Evolutionary conservation across 2,888 invertebrate species (phyloP).

Genomic region (Thereva unica): DNA sequence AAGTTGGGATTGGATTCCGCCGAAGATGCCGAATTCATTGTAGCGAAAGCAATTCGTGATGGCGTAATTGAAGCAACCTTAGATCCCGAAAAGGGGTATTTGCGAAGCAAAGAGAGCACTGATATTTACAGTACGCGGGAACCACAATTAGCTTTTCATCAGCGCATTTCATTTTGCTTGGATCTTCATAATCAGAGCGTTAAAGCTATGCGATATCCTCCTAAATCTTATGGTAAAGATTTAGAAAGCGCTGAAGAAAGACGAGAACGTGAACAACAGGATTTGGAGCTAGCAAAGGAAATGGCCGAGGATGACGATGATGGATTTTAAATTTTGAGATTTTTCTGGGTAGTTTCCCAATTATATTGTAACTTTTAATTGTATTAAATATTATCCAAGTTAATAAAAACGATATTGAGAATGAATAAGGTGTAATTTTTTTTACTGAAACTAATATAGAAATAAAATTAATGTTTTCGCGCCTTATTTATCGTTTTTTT

Average conservation of each 20-base stretch:
- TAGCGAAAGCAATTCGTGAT: conserved; percentile 96
- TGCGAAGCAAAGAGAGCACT: conserved; percentile 96
- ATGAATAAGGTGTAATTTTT: too few relatives aligned
- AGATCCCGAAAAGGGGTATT: conserved; percentile 93
- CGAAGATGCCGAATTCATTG: conserved; percentile 98
- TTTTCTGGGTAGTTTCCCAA: too few relatives aligned
- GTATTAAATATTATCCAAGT: too few relatives aligned
- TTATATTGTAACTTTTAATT: too few relatives aligned
- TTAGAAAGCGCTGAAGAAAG: conserved; percentile 96
- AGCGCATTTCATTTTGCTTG: conserved; percentile 95
- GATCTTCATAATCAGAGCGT: conserved; percentile 99
- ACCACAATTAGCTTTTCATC: conserved; percentile 94
- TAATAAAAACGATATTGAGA: too few relatives aligned
- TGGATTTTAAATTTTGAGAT: conserved; percentile 63
- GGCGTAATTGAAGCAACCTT: conserved; percentile 98
- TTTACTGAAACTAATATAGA: too few relatives aligned
- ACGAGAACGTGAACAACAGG: conserved; percentile 95
- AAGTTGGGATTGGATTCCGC: conserved; percentile 93
- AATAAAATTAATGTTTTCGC: too few relatives aligned
- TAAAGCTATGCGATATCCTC: conserved; percentile 99
- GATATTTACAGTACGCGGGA: conserved; percentile 97
- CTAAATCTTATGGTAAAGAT: conserved; percentile 97
- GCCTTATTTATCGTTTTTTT: too few relatives aligned
- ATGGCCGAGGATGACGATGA: conserved; percentile 99
- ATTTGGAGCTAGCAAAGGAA: conserved; percentile 98